phyloP scores from a whole-genome alignment of 2,113 vertebrate species.

The Syngnathus scovelli region DNA sequence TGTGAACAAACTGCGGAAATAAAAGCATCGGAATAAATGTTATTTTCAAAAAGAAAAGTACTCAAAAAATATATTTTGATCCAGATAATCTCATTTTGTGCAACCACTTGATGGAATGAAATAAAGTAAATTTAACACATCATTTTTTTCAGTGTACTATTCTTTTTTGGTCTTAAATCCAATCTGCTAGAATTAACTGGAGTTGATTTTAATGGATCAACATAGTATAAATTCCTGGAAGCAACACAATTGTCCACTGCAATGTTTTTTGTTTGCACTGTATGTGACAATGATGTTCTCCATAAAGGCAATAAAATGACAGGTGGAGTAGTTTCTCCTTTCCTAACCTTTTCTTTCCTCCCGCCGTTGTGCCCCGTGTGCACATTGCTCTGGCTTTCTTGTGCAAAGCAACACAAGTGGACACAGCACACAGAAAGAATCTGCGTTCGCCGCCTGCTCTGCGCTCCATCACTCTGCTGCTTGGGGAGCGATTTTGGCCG shows the following conservation, averaged over 20 bases:
- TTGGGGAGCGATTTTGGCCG: constrained; percentile 54
- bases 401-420: constrained; percentile 22
- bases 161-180: no score
- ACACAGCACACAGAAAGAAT: constrained; percentile 28
- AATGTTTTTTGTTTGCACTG: not conserved
- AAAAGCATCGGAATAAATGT: no score
- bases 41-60: no score
- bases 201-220: not conserved
- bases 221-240: no score
- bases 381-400: constrained; percentile 12
- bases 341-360: constrained; percentile 18
- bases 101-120: no score
- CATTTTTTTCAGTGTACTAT: no score
- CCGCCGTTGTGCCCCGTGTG: not conserved
- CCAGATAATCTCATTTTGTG: no score
- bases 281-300: not conserved
- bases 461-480: constrained; percentile 46
- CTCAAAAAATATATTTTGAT: no score
- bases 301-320: constrained; percentile 26
- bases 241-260: not conserved
- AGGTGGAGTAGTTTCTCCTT: constrained; percentile 23
- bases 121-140: no score
- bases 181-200: not conserved
- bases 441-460: constrained; percentile 23
- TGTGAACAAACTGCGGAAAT: not conserved